Evolutionary conservation across 2,797 vertebrate species (phyloP), one percentile per base, ranked within the genome.

Genomic region (Channa striata): DNA sequence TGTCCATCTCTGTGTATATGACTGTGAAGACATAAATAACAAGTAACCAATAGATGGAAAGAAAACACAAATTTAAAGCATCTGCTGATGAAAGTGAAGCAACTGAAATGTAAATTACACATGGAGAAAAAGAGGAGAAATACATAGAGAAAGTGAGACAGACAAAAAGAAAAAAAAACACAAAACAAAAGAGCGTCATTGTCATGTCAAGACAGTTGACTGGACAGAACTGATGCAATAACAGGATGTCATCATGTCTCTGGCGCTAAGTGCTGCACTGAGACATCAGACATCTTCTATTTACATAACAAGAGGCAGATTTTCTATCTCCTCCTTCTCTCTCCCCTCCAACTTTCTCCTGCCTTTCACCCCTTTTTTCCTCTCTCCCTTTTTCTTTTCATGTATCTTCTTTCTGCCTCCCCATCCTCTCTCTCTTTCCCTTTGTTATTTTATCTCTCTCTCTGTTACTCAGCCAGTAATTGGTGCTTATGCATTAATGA

Each of bases 401-500:
- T 76, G 33, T 64, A 25, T 62, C 57, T 39, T 20, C 36, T 42
- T 8, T 34, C 34, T 59, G 10, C 30, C 23, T 34, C 10, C 23
- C 16, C 54, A 6, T 19, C 33, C 20, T 25, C 67, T 16, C 42
- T 43, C 40, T 42, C 43, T 64, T 25, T 43, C 23, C 36, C 58
- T 50, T n/a, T 40, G 36, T 60, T 68, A 46, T 54, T 51, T 14
- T 21, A 72, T 59, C 46, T 63, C 46, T 63, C 46, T 56, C 67
- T 71, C 70, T 4, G 53, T 84, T 73, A 59, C 81, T 83, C 72
- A 69, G 73, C 51, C 68, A 78, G 59, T 91, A 88, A 90, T 92
- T 91, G 89, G 74, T 82, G 76, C 82, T 87, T 77, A 86, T 82
- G 78, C 80, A 85, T 89, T 91, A 87, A 86, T 90, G 78, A 91